A percentile compares a stretch with the other conserved stretches of the same genome.
Conservation (phyloP, 2,113 vertebrate genomes). For the Apteryx mantelli region DNA sequence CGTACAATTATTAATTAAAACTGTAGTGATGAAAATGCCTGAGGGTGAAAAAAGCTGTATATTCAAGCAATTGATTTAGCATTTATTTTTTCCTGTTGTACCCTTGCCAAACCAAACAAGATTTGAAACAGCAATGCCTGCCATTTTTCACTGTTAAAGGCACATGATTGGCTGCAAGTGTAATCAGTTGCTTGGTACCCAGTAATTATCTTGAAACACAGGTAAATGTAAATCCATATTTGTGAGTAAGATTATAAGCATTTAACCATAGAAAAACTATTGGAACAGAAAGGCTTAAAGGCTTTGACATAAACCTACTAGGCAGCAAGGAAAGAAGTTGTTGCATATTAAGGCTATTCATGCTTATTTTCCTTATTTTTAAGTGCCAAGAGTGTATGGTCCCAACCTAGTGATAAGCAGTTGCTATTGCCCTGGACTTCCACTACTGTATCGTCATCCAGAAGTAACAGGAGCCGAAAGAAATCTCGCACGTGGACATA, state of each 20-base stretch:
- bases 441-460: neutral
- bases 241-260: constrained; percentile 41
- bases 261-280: neutral
- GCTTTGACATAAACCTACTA: neutral
- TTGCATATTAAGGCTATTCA: neutral
- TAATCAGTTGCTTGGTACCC: constrained; percentile 75
- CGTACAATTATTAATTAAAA: constrained; percentile 57
- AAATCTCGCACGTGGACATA: neutral
- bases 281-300: neutral
- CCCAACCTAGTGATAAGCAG: neutral
- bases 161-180: constrained; percentile 74
- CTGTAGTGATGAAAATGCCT: constrained; percentile 61
- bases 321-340: neutral
- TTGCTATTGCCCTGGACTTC: neutral
- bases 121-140: constrained; percentile 74
- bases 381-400: neutral
- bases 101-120: constrained; percentile 62
- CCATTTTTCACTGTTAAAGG: constrained; percentile 71
- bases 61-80: constrained; percentile 50
- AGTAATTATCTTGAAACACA: constrained; percentile 67
- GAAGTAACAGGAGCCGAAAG: neutral
- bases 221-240: constrained; percentile 67
- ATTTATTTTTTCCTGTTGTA: constrained; percentile 24
- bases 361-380: neutral
- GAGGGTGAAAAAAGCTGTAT: constrained; percentile 54